Percentiles rank a stretch among this genome's conserved stretches.
These are phyloP conservation scores for Chrysopilus asiliformis DNA, from an alignment of 2,888 invertebrate genomes.

Conservation along the genomic window DNA sequence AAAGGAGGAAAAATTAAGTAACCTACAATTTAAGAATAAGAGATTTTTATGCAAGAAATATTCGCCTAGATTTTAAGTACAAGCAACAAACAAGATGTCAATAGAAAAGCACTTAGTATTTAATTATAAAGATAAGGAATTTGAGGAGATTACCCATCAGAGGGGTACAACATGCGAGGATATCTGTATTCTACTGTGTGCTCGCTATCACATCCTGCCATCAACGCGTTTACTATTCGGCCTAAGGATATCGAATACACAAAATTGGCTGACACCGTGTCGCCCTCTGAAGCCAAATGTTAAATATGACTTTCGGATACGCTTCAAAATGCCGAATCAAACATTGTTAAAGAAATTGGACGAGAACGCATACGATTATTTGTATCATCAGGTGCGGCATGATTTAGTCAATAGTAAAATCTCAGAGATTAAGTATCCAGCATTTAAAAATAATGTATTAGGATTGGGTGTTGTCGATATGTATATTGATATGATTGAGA, in stretches of 20 bases:
- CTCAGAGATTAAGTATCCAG: conserved; percentile 64
- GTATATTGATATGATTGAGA: conserved; percentile 70
- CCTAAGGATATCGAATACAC: conserved; percentile 48
- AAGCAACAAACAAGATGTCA: too few relatives aligned
- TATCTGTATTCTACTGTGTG: conserved; percentile 55
- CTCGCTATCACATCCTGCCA: conserved; percentile 58
- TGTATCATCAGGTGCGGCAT: conserved; percentile 68
- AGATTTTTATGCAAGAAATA: too few relatives aligned
- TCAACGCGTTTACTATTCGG: conserved; percentile 66
- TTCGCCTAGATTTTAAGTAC: too few relatives aligned
- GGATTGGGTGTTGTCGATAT: conserved; percentile 81
- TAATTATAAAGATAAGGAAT: conserved; percentile 23
- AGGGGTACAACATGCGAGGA: conserved; percentile 46
- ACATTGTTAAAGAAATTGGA: conserved; percentile 41
- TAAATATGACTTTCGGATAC: conserved; percentile 61
- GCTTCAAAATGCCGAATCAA: conserved; percentile 52
- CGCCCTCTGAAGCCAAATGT: conserved; percentile 38
- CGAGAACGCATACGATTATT: conserved; percentile 65
- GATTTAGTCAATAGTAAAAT: conserved; percentile 72
- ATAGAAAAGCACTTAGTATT: conserved; percentile 23
- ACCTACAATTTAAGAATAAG: too few relatives aligned
- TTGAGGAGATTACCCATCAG: conserved; percentile 21
- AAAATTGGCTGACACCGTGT: conserved; percentile 57
- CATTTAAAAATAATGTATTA: conserved; percentile 60
- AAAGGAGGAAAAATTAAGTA: too few relatives aligned